These are phyloP conservation scores for Salvelinus namaycush DNA, from an alignment of 2,113 vertebrate genomes.

Conservation along the genomic window DNA sequence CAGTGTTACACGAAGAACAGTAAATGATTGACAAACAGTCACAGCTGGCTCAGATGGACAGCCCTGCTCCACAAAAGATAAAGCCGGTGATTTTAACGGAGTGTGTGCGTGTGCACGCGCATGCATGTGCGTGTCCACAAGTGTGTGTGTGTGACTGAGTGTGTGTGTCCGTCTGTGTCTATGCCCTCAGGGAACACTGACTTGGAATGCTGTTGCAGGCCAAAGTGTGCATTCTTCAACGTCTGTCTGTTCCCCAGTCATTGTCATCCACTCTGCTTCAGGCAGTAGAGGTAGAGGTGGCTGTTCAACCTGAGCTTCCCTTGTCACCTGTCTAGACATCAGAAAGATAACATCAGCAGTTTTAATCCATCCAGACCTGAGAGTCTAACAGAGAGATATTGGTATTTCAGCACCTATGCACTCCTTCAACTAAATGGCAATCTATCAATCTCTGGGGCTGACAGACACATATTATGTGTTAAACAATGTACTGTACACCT, in stretches of 20 bases:
- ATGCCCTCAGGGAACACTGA: slow-evolving; percentile 29
- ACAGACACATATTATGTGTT: background rate
- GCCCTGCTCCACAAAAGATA: slow-evolving; percentile 37
- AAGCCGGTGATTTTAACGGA: slow-evolving; percentile 54
- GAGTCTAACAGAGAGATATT: slow-evolving; percentile 48
- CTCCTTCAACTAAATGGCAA: slow-evolving; percentile 20
- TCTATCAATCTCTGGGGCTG: background rate
- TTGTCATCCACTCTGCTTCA: slow-evolving; percentile 53
- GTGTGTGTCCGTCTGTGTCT: slow-evolving; percentile 17
- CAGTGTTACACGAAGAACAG: slow-evolving; percentile 26
- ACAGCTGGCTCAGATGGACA: slow-evolving; percentile 33
- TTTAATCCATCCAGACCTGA: slow-evolving; percentile 58
- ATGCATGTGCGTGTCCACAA: slow-evolving; percentile 16
- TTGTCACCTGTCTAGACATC: slow-evolving; percentile 68
- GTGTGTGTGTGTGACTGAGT: slow-evolving; percentile 7
- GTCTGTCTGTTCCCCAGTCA: slow-evolving; percentile 48
- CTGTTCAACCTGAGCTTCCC: slow-evolving; percentile 36
- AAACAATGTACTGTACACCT: slow-evolving; percentile 16
- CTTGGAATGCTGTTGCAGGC: background rate
- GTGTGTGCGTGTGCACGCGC: background rate
- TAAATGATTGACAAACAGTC: slow-evolving; percentile 41
- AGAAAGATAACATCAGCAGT: slow-evolving; percentile 54
- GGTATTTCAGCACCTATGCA: slow-evolving; percentile 41
- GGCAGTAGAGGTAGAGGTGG: slow-evolving; percentile 35
- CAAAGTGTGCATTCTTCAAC: background rate